Evolutionary conservation across 2,113 vertebrate species (phyloP).

Genomic region (Uria aalge): DNA sequence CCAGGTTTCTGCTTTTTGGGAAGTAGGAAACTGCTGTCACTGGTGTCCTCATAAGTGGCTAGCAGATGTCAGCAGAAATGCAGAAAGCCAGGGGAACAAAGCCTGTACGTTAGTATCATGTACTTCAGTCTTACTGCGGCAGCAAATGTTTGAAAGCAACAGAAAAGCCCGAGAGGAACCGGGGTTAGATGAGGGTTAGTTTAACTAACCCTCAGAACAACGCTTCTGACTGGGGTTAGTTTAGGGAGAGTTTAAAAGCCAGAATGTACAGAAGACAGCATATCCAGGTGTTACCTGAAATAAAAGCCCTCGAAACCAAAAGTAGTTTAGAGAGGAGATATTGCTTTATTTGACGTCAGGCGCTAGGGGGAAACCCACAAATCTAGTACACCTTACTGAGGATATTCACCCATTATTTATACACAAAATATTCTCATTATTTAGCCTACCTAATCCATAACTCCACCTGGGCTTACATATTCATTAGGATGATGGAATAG

Average conservation of each 20-base stretch:
- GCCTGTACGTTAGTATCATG: neutral
- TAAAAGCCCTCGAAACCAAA: too few relatives aligned
- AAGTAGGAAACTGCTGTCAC: neutral
- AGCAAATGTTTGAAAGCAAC: neutral
- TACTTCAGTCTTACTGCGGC: neutral
- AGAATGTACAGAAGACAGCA: neutral
- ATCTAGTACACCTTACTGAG: too few relatives aligned
- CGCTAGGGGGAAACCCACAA: too few relatives aligned
- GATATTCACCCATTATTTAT: too few relatives aligned
- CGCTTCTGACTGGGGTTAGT: neutral
- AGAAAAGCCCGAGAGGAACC: neutral
- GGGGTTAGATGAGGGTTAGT: neutral
- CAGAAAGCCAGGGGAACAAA: neutral
- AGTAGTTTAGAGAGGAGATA: too few relatives aligned
- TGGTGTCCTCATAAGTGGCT: neutral
- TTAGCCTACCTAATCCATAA: too few relatives aligned
- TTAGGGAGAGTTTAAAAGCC: neutral
- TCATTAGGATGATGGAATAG: too few relatives aligned
- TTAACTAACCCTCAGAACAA: too few relatives aligned
- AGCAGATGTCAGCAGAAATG: neutral
- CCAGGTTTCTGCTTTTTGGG: neutral
- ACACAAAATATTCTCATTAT: too few relatives aligned
- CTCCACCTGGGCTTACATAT: too few relatives aligned
- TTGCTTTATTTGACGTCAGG: too few relatives aligned
- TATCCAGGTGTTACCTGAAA: neutral